phyloP scores from a whole-genome alignment of 1,140 invertebrate genomes.

The Zeugodacus cucurbitae region DNA sequence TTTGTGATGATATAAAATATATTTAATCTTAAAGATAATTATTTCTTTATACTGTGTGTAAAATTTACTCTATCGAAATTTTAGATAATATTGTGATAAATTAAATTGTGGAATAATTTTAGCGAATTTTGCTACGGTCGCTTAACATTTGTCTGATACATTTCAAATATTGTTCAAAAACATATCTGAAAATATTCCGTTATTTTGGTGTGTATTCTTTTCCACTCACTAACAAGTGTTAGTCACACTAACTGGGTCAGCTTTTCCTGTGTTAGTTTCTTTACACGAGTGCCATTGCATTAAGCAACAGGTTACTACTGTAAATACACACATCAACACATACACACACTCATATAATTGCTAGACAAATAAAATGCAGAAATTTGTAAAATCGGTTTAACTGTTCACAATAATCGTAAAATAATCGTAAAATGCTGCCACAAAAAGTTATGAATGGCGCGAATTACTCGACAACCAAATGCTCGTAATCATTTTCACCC shows the following conservation, averaged over 20 bases:
- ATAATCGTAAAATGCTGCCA: conserved; percentile 18
- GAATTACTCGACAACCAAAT: not conserved
- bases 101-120: not conserved
- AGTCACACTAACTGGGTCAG: no score
- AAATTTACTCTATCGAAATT: no score
- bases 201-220: no score
- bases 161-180: no score
- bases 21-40: no score
- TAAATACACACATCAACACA: not conserved
- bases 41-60: no score
- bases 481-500: not conserved
- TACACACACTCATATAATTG: not conserved
- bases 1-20: no score
- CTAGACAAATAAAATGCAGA: not conserved
- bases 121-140: not conserved
- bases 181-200: no score
- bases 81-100: no score
- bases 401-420: conserved; percentile 20
- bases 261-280: no score
- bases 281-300: not conserved
- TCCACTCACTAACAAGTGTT: no score
- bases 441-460: conserved; percentile 24
- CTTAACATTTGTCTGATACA: no score
- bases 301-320: not conserved
- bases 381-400: conserved; percentile 1